phyloP scores from a whole-genome alignment of 2,113 vertebrate genomes.

The Sinocyclocheilus anshuiensis region DNA sequence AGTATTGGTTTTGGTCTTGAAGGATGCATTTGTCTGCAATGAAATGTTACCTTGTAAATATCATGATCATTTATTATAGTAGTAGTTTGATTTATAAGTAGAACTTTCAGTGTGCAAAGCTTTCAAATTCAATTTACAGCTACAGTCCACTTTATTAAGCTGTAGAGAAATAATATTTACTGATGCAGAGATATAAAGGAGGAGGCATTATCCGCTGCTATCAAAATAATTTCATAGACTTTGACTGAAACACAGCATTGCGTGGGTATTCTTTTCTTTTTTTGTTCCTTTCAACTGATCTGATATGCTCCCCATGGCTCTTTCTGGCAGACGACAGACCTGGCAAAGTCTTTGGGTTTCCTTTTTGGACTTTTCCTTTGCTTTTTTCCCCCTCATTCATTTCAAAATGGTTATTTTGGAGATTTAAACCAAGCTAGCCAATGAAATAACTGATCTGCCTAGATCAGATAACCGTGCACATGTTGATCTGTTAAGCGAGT shows the following conservation, averaged over 20 bases:
- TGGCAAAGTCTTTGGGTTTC: not conserved
- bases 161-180: conserved; percentile 7
- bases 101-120: not conserved
- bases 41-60: not conserved
- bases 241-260: not conserved
- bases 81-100: too few species aligned
- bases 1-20: not conserved
- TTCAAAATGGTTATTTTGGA: not conserved
- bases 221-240: not conserved
- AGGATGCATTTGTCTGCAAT: not conserved
- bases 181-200: conserved; percentile 10
- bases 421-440: not conserved
- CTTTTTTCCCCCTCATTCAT: not conserved
- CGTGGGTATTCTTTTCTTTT: not conserved
- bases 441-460: not conserved
- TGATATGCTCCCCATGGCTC: conserved; percentile 15
- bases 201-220: not conserved
- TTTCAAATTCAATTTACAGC: not conserved
- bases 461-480: not conserved
- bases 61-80: not conserved
- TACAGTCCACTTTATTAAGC: not conserved
- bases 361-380: not conserved
- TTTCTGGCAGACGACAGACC: not conserved
- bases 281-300: not conserved
- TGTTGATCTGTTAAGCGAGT: not conserved